Conservation (phyloP, 2,797 vertebrate species). For the Tachyglossus aculeatus region DNA sequence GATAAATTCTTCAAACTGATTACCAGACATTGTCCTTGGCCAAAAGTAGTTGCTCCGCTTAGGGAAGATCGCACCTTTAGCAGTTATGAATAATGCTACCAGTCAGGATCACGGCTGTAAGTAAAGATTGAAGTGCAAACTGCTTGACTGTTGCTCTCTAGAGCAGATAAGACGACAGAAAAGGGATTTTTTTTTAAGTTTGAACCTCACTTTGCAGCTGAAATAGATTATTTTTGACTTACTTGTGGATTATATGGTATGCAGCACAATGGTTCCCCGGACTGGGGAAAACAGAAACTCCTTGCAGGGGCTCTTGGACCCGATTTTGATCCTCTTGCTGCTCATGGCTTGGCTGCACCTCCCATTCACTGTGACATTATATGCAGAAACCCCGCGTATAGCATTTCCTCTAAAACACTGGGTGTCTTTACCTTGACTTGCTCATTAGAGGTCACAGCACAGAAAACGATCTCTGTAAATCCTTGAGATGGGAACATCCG, state of each 20-base stretch:
- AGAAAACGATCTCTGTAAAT: slow-evolving; percentile 99
- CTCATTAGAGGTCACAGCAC: slow-evolving; percentile 97
- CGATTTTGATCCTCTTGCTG: not conserved
- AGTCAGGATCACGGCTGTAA: not conserved
- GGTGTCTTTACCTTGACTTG: slow-evolving; percentile 92
- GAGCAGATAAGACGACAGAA: no score
- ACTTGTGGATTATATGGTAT: no score
- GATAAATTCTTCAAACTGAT: not conserved
- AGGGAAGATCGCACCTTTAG: not conserved
- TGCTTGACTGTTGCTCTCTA: not conserved
- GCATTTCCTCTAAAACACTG: not conserved
- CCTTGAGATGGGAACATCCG: slow-evolving; percentile 98
- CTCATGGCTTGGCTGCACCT: not conserved
- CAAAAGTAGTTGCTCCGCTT: not conserved
- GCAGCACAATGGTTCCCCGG: no score
- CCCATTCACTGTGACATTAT: not conserved
- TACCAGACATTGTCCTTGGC: not conserved
- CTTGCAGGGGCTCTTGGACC: not conserved
- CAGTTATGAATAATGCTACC: not conserved
- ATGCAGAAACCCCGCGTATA: not conserved
- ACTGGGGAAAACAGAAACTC: not conserved
- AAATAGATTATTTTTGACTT: no score
- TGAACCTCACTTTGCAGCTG: no score
- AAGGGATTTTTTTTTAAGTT: no score
- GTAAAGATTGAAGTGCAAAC: not conserved